phyloP scores from a whole-genome alignment of 30 jellyfish, hydroid and myxozoan species.

The Pelagia noctiluca region DNA sequence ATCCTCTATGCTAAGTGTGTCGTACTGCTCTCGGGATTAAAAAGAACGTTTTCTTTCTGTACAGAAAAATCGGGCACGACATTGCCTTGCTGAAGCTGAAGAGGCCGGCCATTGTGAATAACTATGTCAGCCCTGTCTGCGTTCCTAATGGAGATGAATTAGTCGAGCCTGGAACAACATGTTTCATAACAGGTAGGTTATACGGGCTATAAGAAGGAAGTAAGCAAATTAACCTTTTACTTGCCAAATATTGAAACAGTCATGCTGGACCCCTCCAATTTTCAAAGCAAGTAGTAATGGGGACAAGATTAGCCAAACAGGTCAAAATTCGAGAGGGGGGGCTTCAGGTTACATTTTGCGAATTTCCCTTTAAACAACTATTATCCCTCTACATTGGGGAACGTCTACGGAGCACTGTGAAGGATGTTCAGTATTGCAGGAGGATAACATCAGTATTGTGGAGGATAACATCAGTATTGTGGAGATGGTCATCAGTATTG shows the following conservation, averaged over 20 bases:
- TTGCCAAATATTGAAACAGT: no score
- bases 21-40: not conserved
- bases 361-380: not conserved
- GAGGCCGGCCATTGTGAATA: constrained; percentile 32
- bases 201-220: not conserved
- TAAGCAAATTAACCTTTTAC: not conserved
- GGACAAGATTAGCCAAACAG: not conserved
- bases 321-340: not conserved
- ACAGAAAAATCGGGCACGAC: constrained; percentile 29
- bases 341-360: not conserved
- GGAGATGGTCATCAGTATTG: no score
- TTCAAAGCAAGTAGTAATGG: not conserved
- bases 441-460: no score
- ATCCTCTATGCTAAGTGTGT: not conserved
- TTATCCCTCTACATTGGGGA: not conserved
- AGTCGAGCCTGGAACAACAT: constrained; percentile 22
- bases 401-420: no score
- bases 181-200: constrained; percentile 60
- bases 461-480: no score
- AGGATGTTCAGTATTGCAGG: no score
- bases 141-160: constrained; percentile 15
- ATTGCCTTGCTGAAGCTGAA: constrained; percentile 42
- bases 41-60: not conserved
- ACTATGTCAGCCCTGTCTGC: constrained; percentile 37
- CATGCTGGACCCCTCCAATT: not conserved